phyloP scores from a whole-genome alignment of 2,797 vertebrate species.

The Pseudopleuronectes americanus region DNA sequence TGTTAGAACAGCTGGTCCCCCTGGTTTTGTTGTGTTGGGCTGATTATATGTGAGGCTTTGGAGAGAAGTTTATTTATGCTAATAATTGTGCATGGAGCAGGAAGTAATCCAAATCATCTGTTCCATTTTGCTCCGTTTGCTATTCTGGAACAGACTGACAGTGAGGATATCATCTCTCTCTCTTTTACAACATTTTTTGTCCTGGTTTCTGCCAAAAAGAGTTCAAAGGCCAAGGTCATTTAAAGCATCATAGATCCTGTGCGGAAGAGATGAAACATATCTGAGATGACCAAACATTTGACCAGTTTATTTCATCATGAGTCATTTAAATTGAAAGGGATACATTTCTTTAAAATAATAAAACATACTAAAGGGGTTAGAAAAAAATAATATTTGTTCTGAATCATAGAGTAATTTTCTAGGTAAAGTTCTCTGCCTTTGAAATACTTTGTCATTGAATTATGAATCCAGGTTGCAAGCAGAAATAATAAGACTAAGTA shows the following conservation, averaged over 20 bases:
- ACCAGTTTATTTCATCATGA: background rate
- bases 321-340: no score
- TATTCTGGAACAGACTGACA: constrained; percentile 24
- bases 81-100: constrained; percentile 66
- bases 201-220: background rate
- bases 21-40: constrained; percentile 49
- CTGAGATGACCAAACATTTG: background rate
- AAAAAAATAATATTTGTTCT: no score
- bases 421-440: no score
- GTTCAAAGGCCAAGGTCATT: background rate
- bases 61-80: constrained; percentile 64
- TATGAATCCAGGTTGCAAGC: no score
- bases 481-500: no score
- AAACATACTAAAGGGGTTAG: no score
- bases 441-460: no score
- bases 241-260: no score
- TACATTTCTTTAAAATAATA: no score
- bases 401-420: no score
- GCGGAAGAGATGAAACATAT: background rate
- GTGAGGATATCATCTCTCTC: background rate
- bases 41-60: constrained; percentile 60
- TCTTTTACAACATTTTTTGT: background rate
- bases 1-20: constrained; percentile 16
- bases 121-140: constrained; percentile 34
- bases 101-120: constrained; percentile 60